Evolutionary conservation across 1,140 invertebrate species (phyloP).

Genomic region (Camponotus pennsylvanicus): DNA sequence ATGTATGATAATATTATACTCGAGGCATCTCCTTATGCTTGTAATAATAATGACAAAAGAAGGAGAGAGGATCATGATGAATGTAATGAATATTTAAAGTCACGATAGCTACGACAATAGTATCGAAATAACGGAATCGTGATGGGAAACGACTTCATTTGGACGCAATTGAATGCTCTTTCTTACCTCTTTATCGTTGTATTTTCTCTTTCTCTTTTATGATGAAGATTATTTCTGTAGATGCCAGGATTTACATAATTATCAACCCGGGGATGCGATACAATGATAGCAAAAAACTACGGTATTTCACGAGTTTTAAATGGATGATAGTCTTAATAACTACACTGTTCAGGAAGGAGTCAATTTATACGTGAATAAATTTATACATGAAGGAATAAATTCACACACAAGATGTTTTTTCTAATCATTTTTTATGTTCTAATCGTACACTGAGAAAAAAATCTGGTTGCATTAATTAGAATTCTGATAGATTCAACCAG

Average conservation of each 20-base stretch:
- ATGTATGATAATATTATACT: background rate
- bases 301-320: conserved; percentile 3
- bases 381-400: background rate
- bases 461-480: too few relatives aligned
- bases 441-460: too few relatives aligned
- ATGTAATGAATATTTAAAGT: conserved; percentile 7
- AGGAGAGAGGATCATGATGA: background rate
- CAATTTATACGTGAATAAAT: background rate
- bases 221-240: conserved; percentile 10
- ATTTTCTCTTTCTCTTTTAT: conserved; percentile 13
- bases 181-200: conserved; percentile 4
- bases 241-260: background rate
- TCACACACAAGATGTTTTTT: background rate
- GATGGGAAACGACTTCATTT: conserved; percentile 37
- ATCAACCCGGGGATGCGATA: background rate
- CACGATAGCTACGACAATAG: conserved; percentile 13
- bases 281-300: conserved; percentile 25
- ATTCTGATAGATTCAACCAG: too few relatives aligned
- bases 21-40: background rate
- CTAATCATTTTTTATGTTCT: background rate
- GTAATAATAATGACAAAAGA: background rate
- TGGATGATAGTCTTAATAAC: background rate
- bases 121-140: conserved; percentile 24
- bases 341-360: background rate
- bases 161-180: conserved; percentile 14